Conservation (phyloP, 2,888 invertebrate species). For the Eretmocerus hayati region DNA sequence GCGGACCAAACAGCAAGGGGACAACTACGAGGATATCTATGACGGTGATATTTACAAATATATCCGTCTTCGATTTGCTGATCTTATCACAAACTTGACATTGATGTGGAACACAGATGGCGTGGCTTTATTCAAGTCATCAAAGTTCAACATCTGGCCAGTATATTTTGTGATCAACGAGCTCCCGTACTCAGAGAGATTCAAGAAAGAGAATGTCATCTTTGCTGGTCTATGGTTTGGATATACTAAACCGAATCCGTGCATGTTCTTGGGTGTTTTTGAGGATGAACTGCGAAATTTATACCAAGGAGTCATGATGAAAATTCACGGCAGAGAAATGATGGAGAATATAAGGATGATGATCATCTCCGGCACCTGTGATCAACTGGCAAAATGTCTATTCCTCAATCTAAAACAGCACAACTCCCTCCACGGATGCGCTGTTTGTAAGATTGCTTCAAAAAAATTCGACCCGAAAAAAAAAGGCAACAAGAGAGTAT, state of each 20-base stretch:
- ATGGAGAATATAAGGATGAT: too few species aligned
- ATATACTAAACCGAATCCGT: neutral
- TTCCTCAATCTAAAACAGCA: too few species aligned
- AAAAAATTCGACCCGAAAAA: too few species aligned
- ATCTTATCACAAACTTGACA: too few species aligned
- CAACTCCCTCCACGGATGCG: too few species aligned
- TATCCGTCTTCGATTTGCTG: too few species aligned
- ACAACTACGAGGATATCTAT: neutral
- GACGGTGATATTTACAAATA: neutral
- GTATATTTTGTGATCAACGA: neutral
- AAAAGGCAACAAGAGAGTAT: too few species aligned
- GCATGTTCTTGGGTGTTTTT: neutral
- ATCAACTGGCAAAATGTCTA: too few species aligned
- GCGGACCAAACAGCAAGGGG: neutral
- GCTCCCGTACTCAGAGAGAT: neutral
- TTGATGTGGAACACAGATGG: conserved; percentile 5
- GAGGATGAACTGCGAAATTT: neutral
- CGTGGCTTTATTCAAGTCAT: neutral
- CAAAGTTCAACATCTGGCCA: conserved; percentile 6
- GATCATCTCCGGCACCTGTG: too few species aligned
- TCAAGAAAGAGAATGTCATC: conserved; percentile 5
- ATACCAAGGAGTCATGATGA: too few species aligned
- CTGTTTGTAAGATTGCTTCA: too few species aligned
- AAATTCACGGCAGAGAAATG: too few species aligned
- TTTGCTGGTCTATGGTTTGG: conserved; percentile 5